A percentile compares a stretch with the other conserved stretches of the same genome.
These are phyloP conservation scores for Spialia ferax DNA, from an alignment of 2,888 invertebrate species.

Conservation along the genomic window DNA sequence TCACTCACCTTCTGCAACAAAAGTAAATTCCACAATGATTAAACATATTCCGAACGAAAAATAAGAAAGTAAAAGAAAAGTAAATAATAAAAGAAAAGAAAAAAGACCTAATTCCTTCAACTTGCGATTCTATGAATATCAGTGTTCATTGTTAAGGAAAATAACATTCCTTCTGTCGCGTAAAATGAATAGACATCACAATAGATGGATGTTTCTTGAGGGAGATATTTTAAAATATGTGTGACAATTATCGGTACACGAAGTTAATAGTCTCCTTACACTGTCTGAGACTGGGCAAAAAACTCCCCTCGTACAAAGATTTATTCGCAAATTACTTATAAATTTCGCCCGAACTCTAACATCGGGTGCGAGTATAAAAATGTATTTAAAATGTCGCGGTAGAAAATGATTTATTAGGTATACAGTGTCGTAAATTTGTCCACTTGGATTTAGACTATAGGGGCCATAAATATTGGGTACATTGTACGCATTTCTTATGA, in stretches of 20 bases:
- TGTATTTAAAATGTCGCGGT: constrained; percentile 84
- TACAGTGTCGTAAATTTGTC: constrained; percentile 83
- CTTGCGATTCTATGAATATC: constrained; percentile 40
- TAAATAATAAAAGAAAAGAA: too few relatives aligned
- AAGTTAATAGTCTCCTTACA: constrained; percentile 84
- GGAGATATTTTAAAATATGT: constrained; percentile 82
- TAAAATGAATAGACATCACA: constrained; percentile 47
- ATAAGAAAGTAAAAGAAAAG: too few relatives aligned
- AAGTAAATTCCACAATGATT: constrained; percentile 57
- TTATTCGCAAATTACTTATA: constrained; percentile 86
- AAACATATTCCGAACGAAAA: constrained; percentile 60
- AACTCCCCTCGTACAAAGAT: constrained; percentile 77
- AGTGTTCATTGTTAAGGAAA: constrained; percentile 55
- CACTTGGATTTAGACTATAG: constrained; percentile 75
- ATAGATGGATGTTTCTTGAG: constrained; percentile 53
- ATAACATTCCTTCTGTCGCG: constrained; percentile 54
- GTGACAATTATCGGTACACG: constrained; percentile 86
- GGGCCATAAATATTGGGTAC: constrained; percentile 71
- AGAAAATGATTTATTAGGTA: constrained; percentile 80
- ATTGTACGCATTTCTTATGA: constrained; percentile 46
- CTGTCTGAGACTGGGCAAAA: constrained; percentile 66
- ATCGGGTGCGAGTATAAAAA: constrained; percentile 83
- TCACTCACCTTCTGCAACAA: constrained; percentile 85
- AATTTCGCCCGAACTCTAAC: constrained; percentile 75
- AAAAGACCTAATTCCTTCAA: constrained; percentile 48